Conservation (phyloP, 2,113 vertebrate genomes). For the Naja naja region DNA sequence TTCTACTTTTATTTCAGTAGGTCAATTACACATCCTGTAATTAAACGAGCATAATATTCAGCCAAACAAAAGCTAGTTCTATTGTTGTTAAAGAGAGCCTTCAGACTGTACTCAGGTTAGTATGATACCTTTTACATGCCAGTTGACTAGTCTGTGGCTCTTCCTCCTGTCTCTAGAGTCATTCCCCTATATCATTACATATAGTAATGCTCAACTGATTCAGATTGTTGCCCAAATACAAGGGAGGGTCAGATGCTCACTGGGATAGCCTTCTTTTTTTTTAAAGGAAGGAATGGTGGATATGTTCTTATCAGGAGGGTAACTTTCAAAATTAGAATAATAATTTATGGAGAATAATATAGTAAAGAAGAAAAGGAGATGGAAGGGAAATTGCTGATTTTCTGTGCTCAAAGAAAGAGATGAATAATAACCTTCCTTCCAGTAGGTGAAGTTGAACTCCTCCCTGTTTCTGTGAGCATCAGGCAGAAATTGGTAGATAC, state of each 20-base stretch:
- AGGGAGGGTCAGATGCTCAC: background rate
- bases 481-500: too few species aligned
- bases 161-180: background rate
- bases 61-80: background rate
- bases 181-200: background rate
- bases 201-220: background rate
- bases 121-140: too few species aligned
- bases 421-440: too few species aligned
- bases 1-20: background rate
- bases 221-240: background rate
- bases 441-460: too few species aligned
- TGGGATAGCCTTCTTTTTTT: background rate
- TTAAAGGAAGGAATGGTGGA: background rate
- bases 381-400: too few species aligned
- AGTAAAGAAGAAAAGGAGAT: too few species aligned
- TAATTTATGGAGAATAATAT: too few species aligned
- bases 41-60: background rate
- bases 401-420: too few species aligned
- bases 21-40: background rate
- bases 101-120: too few species aligned
- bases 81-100: rapidly evolving
- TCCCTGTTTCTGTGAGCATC: too few species aligned
- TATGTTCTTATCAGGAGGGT: too few species aligned
- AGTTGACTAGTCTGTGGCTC: background rate
- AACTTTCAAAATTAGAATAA: too few species aligned